A percentile compares a stretch with the other conserved stretches of the same genome.
Conservation (phyloP, 2,797 vertebrate species). For the Masticophis lateralis region DNA sequence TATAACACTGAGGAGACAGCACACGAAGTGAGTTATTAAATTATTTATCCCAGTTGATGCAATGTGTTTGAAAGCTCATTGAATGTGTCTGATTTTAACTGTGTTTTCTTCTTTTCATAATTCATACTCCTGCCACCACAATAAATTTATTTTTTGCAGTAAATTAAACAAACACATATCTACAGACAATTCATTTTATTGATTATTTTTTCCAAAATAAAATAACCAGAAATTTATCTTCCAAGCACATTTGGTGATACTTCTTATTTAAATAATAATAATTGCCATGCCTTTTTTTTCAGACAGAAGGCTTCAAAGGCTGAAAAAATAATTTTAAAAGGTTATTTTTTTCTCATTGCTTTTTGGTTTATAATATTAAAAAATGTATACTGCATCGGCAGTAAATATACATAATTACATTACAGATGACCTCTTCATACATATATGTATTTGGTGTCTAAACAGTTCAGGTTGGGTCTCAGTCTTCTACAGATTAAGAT, state of each 20-base stretch:
- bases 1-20: constrained; percentile 65
- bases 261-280: constrained; percentile 2
- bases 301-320: constrained; percentile 34
- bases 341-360: constrained; percentile 30
- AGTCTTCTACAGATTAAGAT: background rate
- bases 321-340: constrained; percentile 33
- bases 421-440: background rate
- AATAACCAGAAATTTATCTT: constrained; percentile 39
- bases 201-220: constrained; percentile 64
- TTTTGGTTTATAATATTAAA: background rate
- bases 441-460: background rate
- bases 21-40: constrained; percentile 70
- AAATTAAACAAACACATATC: constrained; percentile 74
- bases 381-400: background rate
- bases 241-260: constrained; percentile 49
- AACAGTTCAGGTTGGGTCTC: background rate
- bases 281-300: constrained; percentile 44
- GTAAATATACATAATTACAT: background rate
- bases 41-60: constrained; percentile 73
- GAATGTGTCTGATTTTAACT: constrained; percentile 71
- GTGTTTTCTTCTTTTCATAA: constrained; percentile 71
- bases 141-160: constrained; percentile 73
- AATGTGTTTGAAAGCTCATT: constrained; percentile 81
- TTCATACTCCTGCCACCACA: constrained; percentile 72
- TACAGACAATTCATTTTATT: constrained; percentile 59